Evolutionary conservation across 2,113 vertebrate species (phyloP), one percentile per base, ranked within the genome.

Genomic region (Rhynchopsitta pachyrhyncha): DNA sequence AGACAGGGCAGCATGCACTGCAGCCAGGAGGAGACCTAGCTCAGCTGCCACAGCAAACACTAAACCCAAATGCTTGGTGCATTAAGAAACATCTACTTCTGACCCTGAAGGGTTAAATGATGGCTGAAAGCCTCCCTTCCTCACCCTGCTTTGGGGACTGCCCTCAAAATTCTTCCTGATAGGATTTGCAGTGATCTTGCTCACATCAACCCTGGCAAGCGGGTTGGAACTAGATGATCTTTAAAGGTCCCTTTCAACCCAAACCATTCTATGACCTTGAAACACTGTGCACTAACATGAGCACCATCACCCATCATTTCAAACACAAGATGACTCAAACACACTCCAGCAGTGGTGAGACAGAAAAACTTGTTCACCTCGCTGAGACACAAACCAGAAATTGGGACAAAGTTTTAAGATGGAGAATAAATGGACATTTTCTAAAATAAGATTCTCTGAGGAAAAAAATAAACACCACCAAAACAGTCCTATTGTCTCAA

Each of bases 161-260:
- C 29, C 44, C n/a, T 50, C 2, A 17, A 44, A 64, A 23, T 22
- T 46, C 46, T 60, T 63, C 69, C 37, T 16, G 17, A 33, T 4
- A 9, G 0, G 7, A 53, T 35, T 22, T 29, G 27, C 42, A 13
- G 9, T 25, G 31, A 27, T 13, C 28, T 49, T n/a, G 16, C 35
- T 42, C 1, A 1, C 18, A 24, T 59, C 57, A 35, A 16, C 33
- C 22, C 57, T 16, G 31, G 57, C 57, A 59, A 23, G 13, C 9
- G 9, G 57, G 13, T 10, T 59, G 33, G 57, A 59, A 35, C 22
- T 35, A 35, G 13, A 16, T 59, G 57, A 15, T 15, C 20, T 59
- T 59, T 59, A 59, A 59, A 59, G 57, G 33, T 59, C 57, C 22
- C 14, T n/a, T 59, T 33, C 33, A 59, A 59, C 20, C 20, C 33